Base-by-base conservation (phyloP, 2,113 vertebrate species). In the Nicator chloris region DNA sequence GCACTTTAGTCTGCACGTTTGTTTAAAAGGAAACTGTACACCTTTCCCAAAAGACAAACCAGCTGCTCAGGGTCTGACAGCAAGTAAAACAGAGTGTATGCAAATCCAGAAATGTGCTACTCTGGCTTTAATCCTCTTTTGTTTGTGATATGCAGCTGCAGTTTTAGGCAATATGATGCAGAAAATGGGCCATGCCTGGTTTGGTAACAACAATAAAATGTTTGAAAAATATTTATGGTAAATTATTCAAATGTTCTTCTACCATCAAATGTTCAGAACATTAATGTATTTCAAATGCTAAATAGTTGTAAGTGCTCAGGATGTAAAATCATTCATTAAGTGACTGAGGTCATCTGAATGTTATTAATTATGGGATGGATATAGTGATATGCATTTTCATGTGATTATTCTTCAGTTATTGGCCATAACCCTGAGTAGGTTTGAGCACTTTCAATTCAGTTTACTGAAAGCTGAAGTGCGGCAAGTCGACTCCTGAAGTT, bases 211-310 rank as follows among this genome's bases (percentile, higher is more conserved):
- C 35, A 90, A 90, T 45, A 61, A 79, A 90, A 82, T 80, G 10
- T 82, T 82, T 80, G 57, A 69, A 90, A 96, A 94, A 95, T 88
- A 85, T 90, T 95, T 90, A 65, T 88, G 44, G 33, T 71, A 85
- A 91, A 72, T 88, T 92, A 88, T 85, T 90, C 50, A 92, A 61
- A 92, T 57, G 27, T 82, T 92, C 49, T 73, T 81, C 28, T 91
- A 33, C 59, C 33, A 57, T 69, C 44, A 82, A 90, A 82, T 79
- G 35, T 92, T 90, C 53, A 90, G 28, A 88, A 85, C 35, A 56
- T 72, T 80, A 79, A 72, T 7, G 27, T 88, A 79, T 82, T 93
- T 82, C 70, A 92, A 85, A 91, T n/a, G 35, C 31, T 85, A 91
- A 93, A 65, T 56, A 69, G 35, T 49, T 82, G 44, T 2, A 6